phyloP scores from a whole-genome alignment of 2,113 vertebrate species.

The Hemiscyllium ocellatum region DNA sequence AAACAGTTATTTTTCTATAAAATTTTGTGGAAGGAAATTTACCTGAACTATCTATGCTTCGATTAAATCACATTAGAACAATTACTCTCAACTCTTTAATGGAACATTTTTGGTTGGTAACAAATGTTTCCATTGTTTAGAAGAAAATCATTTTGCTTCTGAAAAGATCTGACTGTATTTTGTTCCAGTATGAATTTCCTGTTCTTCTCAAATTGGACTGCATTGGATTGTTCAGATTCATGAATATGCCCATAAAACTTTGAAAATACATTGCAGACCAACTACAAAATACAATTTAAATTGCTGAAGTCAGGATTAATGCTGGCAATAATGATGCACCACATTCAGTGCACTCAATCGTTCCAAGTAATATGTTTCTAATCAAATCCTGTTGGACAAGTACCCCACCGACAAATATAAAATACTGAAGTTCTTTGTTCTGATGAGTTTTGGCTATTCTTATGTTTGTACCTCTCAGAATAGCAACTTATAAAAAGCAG shows the following conservation, averaged over 20 bases:
- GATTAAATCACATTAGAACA: neutral
- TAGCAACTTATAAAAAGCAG: neutral
- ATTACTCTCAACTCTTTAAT: neutral
- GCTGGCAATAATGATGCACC: neutral
- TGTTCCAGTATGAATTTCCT: neutral
- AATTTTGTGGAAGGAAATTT: neutral
- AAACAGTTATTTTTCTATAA: neutral
- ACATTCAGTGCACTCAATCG: neutral
- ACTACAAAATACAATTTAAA: neutral
- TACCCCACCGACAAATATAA: neutral
- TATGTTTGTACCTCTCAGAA: neutral
- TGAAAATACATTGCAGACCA: neutral
- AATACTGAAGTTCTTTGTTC: neutral
- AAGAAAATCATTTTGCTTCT: neutral
- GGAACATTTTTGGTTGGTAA: neutral
- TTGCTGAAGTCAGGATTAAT: neutral
- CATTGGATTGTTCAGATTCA: neutral
- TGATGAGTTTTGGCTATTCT: neutral
- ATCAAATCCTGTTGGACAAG: neutral
- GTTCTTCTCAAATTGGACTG: neutral
- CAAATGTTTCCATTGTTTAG: neutral
- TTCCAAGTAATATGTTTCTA: slow-evolving; percentile 6
- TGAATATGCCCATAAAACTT: neutral
- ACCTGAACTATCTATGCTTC: neutral
- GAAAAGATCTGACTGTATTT: neutral